Conservation (phyloP, 1,140 invertebrate species). For the Plutomurus gul region DNA sequence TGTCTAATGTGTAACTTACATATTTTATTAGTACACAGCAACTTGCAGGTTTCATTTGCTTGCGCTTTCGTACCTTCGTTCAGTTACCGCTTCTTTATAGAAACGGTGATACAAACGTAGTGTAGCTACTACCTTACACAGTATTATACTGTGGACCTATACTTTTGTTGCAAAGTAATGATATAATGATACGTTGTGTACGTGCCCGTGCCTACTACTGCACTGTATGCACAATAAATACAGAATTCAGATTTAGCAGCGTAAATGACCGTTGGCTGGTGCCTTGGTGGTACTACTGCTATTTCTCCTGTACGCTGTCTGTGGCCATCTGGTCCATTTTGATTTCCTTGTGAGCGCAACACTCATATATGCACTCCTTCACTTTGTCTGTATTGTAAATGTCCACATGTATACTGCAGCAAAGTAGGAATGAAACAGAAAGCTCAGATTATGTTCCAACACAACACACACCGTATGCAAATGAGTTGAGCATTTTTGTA, state of each 20-base stretch:
- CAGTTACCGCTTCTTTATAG: conserved; percentile 15
- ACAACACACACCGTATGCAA: conserved; percentile 22
- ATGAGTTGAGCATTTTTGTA: conserved; percentile 35
- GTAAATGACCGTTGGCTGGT: conserved; percentile 1
- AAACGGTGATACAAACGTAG: too few relatives aligned
- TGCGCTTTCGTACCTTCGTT: not conserved
- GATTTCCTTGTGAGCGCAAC: not conserved
- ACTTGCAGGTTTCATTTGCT: not conserved
- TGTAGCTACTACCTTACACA: too few relatives aligned
- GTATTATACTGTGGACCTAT: too few relatives aligned
- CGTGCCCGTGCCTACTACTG: too few relatives aligned
- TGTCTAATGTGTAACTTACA: conserved; percentile 27
- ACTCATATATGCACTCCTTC: not conserved
- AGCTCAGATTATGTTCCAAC: not conserved
- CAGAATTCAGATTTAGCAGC: conserved; percentile 16
- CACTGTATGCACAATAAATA: too few relatives aligned
- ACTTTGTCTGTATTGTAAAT: not conserved
- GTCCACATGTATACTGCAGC: not conserved
- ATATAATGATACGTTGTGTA: too few relatives aligned
- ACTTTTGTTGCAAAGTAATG: too few relatives aligned
- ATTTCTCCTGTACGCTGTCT: not conserved
- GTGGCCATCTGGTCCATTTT: conserved; percentile 18
- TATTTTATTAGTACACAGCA: not conserved
- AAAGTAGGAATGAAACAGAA: not conserved
- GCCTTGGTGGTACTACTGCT: not conserved